Evolutionary conservation across 2,888 invertebrate genomes (phyloP), one percentile per base, ranked within the genome.

Genomic region (Nomada fucata): DNA sequence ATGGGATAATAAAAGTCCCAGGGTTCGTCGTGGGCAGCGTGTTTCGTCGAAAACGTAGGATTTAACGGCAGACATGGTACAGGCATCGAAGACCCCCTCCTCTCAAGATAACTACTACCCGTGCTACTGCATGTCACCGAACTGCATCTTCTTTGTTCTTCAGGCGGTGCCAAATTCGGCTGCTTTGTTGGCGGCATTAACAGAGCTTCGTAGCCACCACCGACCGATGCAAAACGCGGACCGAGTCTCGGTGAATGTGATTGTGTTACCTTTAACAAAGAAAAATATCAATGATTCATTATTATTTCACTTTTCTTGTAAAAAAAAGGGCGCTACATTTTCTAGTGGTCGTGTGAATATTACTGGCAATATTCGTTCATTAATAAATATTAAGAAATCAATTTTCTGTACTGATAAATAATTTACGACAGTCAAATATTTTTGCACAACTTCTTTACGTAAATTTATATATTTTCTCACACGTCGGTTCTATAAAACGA

Each of bases 81-180:
- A 76, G 96, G 96, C 84, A 97, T 96, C 57, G 97, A 96, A 26
- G 97, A 97, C 85, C 97, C 97, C 69, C 97, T 95, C 69, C 97
- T 95, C 93, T 97, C 97, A 91, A 97, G 94, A 92, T 97, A 97
- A 77, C 97, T 97, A 92, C 97, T 97, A 79, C 97, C 97, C 53
- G 97, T 97, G 91, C 97, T 97, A 88, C 97, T 97, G 93, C 97
- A 97, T 47, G 97, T 97, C 90, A 97, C 96, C 85, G 97, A 97
- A 92, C 97, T 97, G 89, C 96, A 95, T 64, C 97, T 95, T 60
- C 97, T 94, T 81, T 92, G 93, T 90, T 94, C 94, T 69, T 92
- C 91, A 76, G 91, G 89, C 70, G 91, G 91, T 70, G 91, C 89
- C 84, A 93, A 74, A 74, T 90, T 88, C 82, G 93, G 95, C n/a